Base-by-base conservation (phyloP, 2,888 invertebrate species). In the Elmis aenea region DNA sequence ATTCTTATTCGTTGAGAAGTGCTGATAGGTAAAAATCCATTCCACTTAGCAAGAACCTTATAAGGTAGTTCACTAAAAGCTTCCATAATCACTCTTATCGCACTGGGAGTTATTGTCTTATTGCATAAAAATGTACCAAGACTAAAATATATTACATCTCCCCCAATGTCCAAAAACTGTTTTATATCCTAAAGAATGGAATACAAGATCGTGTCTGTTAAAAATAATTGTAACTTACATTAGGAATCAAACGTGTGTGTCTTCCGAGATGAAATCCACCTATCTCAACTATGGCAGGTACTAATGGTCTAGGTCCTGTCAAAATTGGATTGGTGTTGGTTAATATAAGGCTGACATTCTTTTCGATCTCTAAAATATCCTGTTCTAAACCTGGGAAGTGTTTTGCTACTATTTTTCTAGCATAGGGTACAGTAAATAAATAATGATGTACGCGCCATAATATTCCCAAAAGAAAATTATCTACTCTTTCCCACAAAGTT, bases 11-110 rank as follows among this genome's bases (percentile, higher is more conserved):
- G 77, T 0, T 66, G 51, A 0, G 77, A 67, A 44, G 70, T 67
- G 13, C 70, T 68, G 2, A 68, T 66, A 5, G 73, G 53, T 3
- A 61, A 59, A 10, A 72, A 67, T 0, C 71, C 69, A 44, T 80
- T 78, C 76, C 77, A 80, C 62, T 80, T 81, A 78, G 79, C 78
- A 9, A 81, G 51, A 1, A 81, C 72, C 1, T 70, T 73, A 42
- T 78, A 75, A 38, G 77, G 75, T 0, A 80, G 50, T 38, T 66
- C 67, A 2, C 69, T 63, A 27, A 81, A 73, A 3, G 71, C 72
- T 30, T 73, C 72, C 6, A 73, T 59, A 13, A 81, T 69, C 1
- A 66, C 70, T 13, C 67, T 56, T 15, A 69, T 46, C 0, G 73
- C 25, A 2, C 3, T 9, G 6, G 18, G 18, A 28, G 23, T 69